A percentile compares a stretch with the other conserved stretches of the same genome.
phyloP scores from a whole-genome alignment of 2,797 vertebrate species.

The Botia kubotai region DNA sequence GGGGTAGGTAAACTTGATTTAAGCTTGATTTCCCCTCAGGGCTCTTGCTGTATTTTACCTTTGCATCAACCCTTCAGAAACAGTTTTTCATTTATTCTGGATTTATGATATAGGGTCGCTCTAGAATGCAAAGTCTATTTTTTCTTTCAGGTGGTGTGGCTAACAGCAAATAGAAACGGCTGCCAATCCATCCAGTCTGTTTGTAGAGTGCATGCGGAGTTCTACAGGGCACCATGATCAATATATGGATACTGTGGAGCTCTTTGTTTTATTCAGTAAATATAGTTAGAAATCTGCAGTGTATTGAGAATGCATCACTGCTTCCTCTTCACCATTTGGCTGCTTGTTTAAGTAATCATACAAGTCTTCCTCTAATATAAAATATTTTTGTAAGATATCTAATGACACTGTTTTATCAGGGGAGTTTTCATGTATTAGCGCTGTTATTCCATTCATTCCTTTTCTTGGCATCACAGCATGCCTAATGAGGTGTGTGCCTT shows the following conservation, averaged over 20 bases:
- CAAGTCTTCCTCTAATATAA: slow-evolving; percentile 41
- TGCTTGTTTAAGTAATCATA: slow-evolving; percentile 42
- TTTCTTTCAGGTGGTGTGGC: slow-evolving; percentile 18
- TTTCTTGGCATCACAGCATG: slow-evolving; percentile 55
- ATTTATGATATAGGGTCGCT: slow-evolving; percentile 41
- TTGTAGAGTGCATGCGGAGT: slow-evolving; percentile 27
- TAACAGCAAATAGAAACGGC: slow-evolving; percentile 35
- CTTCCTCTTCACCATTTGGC: neutral
- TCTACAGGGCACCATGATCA: slow-evolving; percentile 17
- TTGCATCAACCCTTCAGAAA: slow-evolving; percentile 21
- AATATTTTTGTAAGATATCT: slow-evolving; percentile 48
- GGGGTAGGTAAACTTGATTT: slow-evolving; percentile 42
- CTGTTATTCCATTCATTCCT: slow-evolving; percentile 52
- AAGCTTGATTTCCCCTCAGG: neutral
- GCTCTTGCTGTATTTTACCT: neutral
- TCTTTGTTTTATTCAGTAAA: slow-evolving; percentile 11
- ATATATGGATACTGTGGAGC: neutral
- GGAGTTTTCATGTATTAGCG: slow-evolving; percentile 57
- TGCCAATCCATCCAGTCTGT: slow-evolving; percentile 37
- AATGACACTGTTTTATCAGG: slow-evolving; percentile 57
- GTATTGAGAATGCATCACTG: neutral
- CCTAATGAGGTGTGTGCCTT: slow-evolving; percentile 62
- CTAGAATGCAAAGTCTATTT: slow-evolving; percentile 30
- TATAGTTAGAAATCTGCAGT: slow-evolving; percentile 1
- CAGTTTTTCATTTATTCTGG: slow-evolving; percentile 37